Conservation (phyloP, 2,888 invertebrate genomes). For the Muscina levida region DNA sequence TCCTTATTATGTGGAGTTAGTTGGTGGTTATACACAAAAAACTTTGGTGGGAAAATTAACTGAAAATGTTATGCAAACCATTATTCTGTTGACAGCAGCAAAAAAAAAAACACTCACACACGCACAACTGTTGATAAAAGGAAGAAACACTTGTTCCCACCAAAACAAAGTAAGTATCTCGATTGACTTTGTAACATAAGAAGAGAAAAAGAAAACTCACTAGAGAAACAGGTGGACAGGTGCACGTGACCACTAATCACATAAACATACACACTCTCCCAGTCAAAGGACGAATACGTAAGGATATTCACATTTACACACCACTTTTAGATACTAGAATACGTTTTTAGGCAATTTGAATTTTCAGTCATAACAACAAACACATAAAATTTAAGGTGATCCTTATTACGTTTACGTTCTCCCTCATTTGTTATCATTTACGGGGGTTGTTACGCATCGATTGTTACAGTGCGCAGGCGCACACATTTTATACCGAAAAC, state of each 20-base stretch:
- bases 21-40: background rate
- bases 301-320: background rate
- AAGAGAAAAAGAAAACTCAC: conserved; percentile 33
- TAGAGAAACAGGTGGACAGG: conserved; percentile 63
- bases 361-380: conserved; percentile 2
- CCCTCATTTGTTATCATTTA: background rate
- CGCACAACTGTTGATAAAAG: conserved; percentile 52
- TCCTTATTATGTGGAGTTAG: conserved; percentile 38
- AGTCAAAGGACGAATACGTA: background rate
- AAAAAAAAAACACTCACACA: background rate
- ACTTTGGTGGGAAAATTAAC: conserved; percentile 54
- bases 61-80: conserved; percentile 2
- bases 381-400: background rate
- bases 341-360: conserved; percentile 24
- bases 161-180: conserved; percentile 63
- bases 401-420: conserved; percentile 38
- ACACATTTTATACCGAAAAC: no score
- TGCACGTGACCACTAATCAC: conserved; percentile 51
- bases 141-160: conserved; percentile 64
- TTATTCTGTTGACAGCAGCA: background rate
- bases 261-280: background rate
- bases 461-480: conserved; percentile 8
- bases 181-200: conserved; percentile 35
- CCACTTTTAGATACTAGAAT: background rate
- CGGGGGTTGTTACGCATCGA: conserved; percentile 62